Conservation (phyloP, 2,113 vertebrate species). For the Centropristis striata region DNA sequence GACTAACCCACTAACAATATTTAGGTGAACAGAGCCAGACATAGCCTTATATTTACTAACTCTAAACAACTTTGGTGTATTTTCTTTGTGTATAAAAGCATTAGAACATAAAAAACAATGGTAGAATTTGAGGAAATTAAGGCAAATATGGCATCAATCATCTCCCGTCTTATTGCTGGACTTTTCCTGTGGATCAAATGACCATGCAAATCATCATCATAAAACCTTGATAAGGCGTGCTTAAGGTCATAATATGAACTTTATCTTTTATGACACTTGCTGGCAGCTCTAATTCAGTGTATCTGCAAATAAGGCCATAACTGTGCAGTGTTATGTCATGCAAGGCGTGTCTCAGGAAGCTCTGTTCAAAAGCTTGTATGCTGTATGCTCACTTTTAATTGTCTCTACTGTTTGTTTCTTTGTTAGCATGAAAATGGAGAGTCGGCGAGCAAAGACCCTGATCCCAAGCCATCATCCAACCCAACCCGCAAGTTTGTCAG, state of each 20-base stretch:
- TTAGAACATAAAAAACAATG: neutral
- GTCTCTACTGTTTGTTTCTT: constrained; percentile 43
- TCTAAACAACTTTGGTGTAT: neutral
- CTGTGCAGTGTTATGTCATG: constrained; percentile 47
- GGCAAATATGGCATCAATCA: neutral
- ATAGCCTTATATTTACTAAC: neutral
- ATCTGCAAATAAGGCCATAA: constrained; percentile 51
- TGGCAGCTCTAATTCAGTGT: neutral
- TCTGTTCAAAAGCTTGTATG: constrained; percentile 25
- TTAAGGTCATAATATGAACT: constrained; percentile 47
- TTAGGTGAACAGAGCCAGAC: neutral
- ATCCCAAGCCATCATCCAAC: constrained; percentile 44
- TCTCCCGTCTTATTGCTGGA: neutral
- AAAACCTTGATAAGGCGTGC: constrained; percentile 55
- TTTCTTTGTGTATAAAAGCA: neutral
- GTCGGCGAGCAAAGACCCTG: constrained; percentile 28
- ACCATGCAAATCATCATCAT: constrained; percentile 64
- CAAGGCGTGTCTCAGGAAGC: constrained; percentile 53
- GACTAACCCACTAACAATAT: neutral
- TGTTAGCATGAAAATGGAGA: constrained; percentile 68
- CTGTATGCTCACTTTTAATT: constrained; percentile 20
- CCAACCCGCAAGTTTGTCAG: constrained; percentile 83
- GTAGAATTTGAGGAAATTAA: neutral
- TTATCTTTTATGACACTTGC: constrained; percentile 60
- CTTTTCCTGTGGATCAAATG: constrained; percentile 23